Base-by-base conservation (phyloP, 2,113 vertebrate species). In the Vimba vimba region DNA sequence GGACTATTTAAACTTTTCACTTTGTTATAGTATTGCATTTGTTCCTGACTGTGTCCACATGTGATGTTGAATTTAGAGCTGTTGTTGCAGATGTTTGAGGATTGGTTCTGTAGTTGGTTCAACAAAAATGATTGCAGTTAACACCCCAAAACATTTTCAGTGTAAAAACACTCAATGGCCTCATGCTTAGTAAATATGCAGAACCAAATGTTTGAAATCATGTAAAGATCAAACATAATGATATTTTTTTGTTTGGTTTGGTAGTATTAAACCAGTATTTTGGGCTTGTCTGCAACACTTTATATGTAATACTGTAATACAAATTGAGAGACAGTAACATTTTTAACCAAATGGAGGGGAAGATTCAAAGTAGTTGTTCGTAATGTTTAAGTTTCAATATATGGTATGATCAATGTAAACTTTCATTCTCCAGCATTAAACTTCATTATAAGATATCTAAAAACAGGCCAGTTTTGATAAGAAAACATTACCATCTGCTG, bases 51-150 rank as follows among this genome's bases (percentile, higher is more conserved):
- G 79, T 68, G 43, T 23, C 45, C 64, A 71, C 27, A 10, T 82
- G 64, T 55, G 64, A 74, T 57, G 30, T 43, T 82, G 25, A 39
- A n/a, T 79, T 81, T 69, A 50, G 45, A 73, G 15, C 15, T 83
- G 21, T 59, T 69, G 45, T 69, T 82, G 80, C 60, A 81, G 75
- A 55, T 27, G 39, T 66, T 81, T 68, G 27, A 55, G 52, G 45
- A 47, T 52, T 82, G 27, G 25, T 68, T 50, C 39, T 68, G 39
- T 82, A 23, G 15, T 82, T 50, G 21, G 23, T 33, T 57, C 21
- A 84, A 17, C 47, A 52, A 79, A 79, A 21, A 19, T 47, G 4
- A 47, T 30, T 66, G 59, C 30, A 39, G 52, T 79, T 13, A 12
- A 10, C 17, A 15, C 21, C 23, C 19, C 2, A 59, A 79, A 36